Percentiles rank a stretch among this genome's conserved stretches.
These are phyloP conservation scores for Monodelphis domestica DNA, from an alignment of 2,797 vertebrate species.

Conservation along the genomic window DNA sequence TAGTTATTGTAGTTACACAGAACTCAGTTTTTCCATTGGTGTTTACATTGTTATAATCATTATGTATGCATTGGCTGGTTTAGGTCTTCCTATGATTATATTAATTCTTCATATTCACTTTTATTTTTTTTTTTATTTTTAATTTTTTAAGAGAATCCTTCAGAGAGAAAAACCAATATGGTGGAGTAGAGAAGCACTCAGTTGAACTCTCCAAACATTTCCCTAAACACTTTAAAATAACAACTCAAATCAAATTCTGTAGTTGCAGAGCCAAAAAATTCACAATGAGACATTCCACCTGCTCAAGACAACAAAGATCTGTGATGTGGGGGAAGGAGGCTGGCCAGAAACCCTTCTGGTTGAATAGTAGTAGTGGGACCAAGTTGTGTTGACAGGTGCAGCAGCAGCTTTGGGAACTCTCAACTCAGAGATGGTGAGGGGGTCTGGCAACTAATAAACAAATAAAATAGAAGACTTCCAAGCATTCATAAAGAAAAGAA, in stretches of 20 bases:
- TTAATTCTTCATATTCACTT: background rate
- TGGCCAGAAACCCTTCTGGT: too few relatives aligned
- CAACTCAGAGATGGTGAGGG: too few relatives aligned
- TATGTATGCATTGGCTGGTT: background rate
- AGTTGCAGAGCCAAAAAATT: background rate
- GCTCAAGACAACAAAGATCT: background rate
- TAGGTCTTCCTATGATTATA: background rate
- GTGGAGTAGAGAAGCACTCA: background rate
- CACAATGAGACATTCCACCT: background rate
- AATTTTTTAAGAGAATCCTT: background rate
- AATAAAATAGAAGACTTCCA: too few relatives aligned
- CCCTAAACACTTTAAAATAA: background rate
- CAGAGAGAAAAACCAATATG: background rate
- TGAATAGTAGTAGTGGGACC: background rate
- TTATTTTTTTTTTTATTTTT: too few relatives aligned
- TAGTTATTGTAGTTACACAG: too few relatives aligned
- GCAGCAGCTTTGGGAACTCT: background rate
- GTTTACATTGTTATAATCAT: background rate
- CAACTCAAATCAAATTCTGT: background rate
- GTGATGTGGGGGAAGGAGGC: background rate
- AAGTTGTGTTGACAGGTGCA: background rate
- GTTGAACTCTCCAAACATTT: background rate
- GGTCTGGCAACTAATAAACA: too few relatives aligned
- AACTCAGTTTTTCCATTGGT: background rate
- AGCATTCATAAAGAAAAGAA: too few relatives aligned